Conservation (phyloP, 2,113 vertebrate genomes). For the Rhinogobius similis region DNA sequence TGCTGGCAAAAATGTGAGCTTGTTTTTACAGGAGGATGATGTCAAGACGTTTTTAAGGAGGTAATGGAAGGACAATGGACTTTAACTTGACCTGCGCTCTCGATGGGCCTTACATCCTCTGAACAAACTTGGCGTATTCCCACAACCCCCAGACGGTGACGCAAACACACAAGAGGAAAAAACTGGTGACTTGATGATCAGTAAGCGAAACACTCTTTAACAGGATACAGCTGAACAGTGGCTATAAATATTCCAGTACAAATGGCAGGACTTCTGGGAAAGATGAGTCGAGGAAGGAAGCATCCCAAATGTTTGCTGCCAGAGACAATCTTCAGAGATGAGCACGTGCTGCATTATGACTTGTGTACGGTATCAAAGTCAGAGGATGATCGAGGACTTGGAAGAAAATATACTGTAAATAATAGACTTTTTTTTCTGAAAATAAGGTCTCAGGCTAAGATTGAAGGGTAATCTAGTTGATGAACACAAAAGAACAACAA, state of each 20-base stretch:
- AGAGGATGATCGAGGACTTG: constrained; percentile 18
- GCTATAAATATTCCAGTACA: constrained; percentile 63
- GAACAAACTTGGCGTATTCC: constrained; percentile 46
- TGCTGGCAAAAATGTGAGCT: neutral
- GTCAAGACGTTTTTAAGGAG: constrained; percentile 3
- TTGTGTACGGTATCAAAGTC: constrained; percentile 38
- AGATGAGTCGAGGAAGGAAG: constrained; percentile 44
- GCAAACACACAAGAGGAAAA: constrained; percentile 26
- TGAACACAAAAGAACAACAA: too few relatives aligned
- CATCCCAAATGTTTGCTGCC: constrained; percentile 25
- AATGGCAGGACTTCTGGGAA: constrained; percentile 56
- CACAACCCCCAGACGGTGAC: constrained; percentile 45
- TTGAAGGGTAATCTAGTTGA: too few relatives aligned
- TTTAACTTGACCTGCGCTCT: constrained; percentile 17
- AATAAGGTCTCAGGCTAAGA: too few relatives aligned
- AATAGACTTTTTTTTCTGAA: too few relatives aligned
- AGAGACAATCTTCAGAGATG: constrained; percentile 43
- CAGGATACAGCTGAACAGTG: constrained; percentile 67
- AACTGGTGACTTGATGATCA: constrained; percentile 11
- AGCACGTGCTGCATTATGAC: constrained; percentile 2
- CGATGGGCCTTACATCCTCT: constrained; percentile 22
- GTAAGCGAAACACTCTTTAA: constrained; percentile 39
- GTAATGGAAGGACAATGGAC: constrained; percentile 34
- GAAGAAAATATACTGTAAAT: neutral
- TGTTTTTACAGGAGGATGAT: constrained; percentile 28